Base-by-base conservation (phyloP, 2,888 invertebrate genomes). In the Thysanoteuthis rhombus region DNA sequence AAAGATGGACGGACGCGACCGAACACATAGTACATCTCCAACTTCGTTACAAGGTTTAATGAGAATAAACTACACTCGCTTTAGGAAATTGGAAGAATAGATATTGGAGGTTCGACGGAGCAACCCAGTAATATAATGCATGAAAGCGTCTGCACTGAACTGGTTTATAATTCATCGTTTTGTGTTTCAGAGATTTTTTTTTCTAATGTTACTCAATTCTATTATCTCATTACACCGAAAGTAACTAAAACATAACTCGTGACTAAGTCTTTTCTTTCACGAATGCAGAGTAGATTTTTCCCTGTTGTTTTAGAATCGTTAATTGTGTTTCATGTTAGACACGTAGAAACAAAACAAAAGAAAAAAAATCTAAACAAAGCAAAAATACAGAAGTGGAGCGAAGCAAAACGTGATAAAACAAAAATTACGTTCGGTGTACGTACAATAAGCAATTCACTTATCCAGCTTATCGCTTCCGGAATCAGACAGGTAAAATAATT, bases 401-500 rank as follows among this genome's bases (percentile, higher is more conserved):
- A 58, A 28, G 32, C 1, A 32, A 32, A 10, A 1, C 32, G 6
- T 32, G 32, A 2, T 8, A 10, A 75, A 75, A n/a, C 0, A n/a
- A n/a, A n/a, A n/a, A 12, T 4, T 16, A n/a, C 12, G 75, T 6
- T 75, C n/a, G n/a, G 16, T 10, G n/a, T n/a, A 36, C 4, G n/a
- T 12, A 75, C 75, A 75, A 75, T n/a, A 75, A 36, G n/a, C n/a
- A n/a, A 75, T 75, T 75, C n/a, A 36, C n/a, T 75, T 75, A 75
- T 75, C 12, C 16, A n/a, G n/a, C n/a, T 75, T 75, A 75, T 75
- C 75, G 75, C 75, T n/a, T n/a, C 75, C n/a, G 75, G 75, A 75
- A n/a, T 75, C n/a, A 75, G 75, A 75, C 75, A 75, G 75, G 75
- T 75, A 75, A 75, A 75, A 75, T 75, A 75, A 75, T 75, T 75